phyloP scores from a whole-genome alignment of 2,888 invertebrate species.

The Tipula confusa region DNA sequence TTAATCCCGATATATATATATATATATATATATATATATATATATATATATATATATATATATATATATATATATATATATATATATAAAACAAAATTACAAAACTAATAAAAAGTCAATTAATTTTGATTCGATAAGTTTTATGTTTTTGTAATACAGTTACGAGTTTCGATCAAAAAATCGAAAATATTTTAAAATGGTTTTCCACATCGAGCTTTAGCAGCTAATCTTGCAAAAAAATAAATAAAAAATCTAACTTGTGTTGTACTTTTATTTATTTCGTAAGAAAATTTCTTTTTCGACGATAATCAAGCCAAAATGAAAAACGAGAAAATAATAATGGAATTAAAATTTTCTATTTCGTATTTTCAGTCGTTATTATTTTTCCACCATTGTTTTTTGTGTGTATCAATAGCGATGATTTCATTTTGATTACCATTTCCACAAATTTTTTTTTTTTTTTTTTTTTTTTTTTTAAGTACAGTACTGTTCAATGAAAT shows the following conservation, averaged over 20 bases:
- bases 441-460: not conserved
- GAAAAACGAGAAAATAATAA: not conserved
- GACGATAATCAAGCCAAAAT: not conserved
- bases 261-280: not conserved
- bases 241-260: not conserved
- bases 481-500: too few species aligned
- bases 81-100: not conserved
- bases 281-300: not conserved
- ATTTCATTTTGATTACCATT: not conserved
- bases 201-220: not conserved
- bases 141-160: not conserved
- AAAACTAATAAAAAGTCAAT: conserved; percentile 12
- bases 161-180: not conserved
- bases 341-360: not conserved
- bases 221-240: not conserved
- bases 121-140: conserved; percentile 12
- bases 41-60: too few species aligned
- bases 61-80: too few species aligned
- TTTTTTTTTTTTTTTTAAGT: too few species aligned
- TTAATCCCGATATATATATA: not conserved
- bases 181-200: not conserved
- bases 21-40: too few species aligned
- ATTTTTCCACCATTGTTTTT: not conserved
- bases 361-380: not conserved
- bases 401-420: not conserved